Evolutionary conservation across 2,888 invertebrate genomes (phyloP).

Genomic region (Leptura quadrifasciata): DNA sequence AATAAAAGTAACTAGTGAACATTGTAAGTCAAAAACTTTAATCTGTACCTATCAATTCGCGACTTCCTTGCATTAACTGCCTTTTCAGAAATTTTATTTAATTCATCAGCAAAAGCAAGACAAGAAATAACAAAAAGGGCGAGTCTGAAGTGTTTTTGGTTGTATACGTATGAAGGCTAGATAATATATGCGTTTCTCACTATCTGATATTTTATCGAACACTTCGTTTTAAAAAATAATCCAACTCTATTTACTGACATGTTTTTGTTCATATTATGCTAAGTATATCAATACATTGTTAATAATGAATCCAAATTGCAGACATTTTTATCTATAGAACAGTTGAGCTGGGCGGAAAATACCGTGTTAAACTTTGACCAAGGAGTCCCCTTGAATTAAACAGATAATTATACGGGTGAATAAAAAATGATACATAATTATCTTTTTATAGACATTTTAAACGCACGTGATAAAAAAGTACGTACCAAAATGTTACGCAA

Average conservation of each 20-base stretch:
- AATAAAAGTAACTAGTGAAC: too few relatives aligned
- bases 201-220: too few relatives aligned
- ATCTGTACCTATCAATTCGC: too few relatives aligned
- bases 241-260: not conserved
- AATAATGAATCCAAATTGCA: not conserved
- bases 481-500: slow-evolving; percentile 19
- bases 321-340: not conserved
- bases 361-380: slow-evolving; percentile 19
- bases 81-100: too few relatives aligned
- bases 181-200: too few relatives aligned
- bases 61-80: too few relatives aligned
- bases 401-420: slow-evolving; percentile 33
- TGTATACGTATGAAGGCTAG: too few relatives aligned
- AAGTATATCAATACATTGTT: not conserved
- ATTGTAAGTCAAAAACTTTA: too few relatives aligned
- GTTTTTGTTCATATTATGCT: not conserved
- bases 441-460: slow-evolving; percentile 25
- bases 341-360: not conserved
- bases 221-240: too few relatives aligned
- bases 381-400: slow-evolving; percentile 29
- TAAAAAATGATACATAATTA: slow-evolving; percentile 20
- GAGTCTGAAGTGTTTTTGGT: too few relatives aligned
- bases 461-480: slow-evolving; percentile 30
- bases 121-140: too few relatives aligned
- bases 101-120: too few relatives aligned